Conservation (phyloP, 1,140 invertebrate genomes). For the Drosophila ogumai region DNA sequence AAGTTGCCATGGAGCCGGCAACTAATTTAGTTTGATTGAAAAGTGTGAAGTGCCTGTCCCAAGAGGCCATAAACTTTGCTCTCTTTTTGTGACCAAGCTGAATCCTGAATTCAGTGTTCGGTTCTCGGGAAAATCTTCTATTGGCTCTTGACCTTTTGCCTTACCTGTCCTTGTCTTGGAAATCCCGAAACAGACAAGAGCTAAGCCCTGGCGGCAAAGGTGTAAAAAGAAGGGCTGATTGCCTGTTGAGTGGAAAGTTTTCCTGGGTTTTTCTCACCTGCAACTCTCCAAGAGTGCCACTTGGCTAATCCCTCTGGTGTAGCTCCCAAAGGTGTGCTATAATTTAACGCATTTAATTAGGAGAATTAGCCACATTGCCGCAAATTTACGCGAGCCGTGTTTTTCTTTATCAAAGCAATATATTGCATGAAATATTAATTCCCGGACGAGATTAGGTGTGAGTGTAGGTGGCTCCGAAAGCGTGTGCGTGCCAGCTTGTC, state of each 20-base stretch:
- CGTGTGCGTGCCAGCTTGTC: constrained; percentile 32
- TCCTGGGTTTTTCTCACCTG: not conserved
- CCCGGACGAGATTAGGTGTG: constrained; percentile 34
- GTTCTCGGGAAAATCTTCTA: not conserved
- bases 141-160: constrained; percentile 7
- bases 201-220: not conserved
- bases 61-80: not conserved
- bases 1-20: constrained; percentile 19
- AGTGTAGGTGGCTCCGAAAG: not conserved
- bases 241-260: constrained; percentile 11
- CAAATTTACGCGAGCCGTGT: constrained; percentile 2
- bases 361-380: constrained; percentile 21
- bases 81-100: not conserved
- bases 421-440: constrained; percentile 41
- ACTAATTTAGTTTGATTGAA: constrained; percentile 43
- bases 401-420: constrained; percentile 42
- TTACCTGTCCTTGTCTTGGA: not conserved
- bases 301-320: not conserved
- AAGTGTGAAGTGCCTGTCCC: constrained; percentile 4
- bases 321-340: constrained; percentile 25
- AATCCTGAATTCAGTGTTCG: not conserved
- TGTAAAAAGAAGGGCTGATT: not conserved
- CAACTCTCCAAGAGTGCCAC: not conserved
- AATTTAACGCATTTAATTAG: constrained; percentile 34
- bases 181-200: not conserved